Conservation (phyloP, 2,888 invertebrate genomes). For the Phytoseiulus persimilis region DNA sequence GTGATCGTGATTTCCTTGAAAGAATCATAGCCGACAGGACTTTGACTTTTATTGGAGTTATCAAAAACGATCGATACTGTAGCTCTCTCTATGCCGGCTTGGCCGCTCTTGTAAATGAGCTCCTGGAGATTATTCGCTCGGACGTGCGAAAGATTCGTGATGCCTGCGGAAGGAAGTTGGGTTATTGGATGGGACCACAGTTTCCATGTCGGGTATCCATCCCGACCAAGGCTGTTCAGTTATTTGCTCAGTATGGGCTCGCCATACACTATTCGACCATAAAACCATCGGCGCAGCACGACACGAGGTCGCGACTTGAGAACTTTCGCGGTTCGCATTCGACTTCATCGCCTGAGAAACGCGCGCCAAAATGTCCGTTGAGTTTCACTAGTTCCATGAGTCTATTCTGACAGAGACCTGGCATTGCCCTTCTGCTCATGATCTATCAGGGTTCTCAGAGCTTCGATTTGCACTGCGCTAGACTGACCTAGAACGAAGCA, state of each 20-base stretch:
- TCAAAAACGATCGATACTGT: constrained; percentile 92
- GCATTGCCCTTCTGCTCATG: background rate
- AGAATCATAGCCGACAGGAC: constrained; percentile 83
- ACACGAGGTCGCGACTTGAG: no score
- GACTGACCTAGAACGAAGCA: constrained; percentile 79
- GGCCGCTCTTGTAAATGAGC: constrained; percentile 93
- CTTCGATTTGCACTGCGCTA: background rate
- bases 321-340: no score
- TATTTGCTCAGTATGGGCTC: no score
- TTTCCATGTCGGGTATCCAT: no score
- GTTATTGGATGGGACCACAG: no score
- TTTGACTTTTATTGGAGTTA: constrained; percentile 68
- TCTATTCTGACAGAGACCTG: background rate
- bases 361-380: background rate
- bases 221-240: no score
- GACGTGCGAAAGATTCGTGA: constrained; percentile 59
- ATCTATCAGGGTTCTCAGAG: background rate
- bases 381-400: background rate
- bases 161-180: background rate
- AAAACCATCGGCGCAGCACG: no score
- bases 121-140: constrained; percentile 82
- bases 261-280: no score
- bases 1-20: constrained; percentile 84
- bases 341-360: background rate
- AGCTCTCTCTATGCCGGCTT: constrained; percentile 88